These are phyloP conservation scores for Cnemophilus loriae DNA, from an alignment of 2,113 vertebrate species.

Conservation along the genomic window DNA sequence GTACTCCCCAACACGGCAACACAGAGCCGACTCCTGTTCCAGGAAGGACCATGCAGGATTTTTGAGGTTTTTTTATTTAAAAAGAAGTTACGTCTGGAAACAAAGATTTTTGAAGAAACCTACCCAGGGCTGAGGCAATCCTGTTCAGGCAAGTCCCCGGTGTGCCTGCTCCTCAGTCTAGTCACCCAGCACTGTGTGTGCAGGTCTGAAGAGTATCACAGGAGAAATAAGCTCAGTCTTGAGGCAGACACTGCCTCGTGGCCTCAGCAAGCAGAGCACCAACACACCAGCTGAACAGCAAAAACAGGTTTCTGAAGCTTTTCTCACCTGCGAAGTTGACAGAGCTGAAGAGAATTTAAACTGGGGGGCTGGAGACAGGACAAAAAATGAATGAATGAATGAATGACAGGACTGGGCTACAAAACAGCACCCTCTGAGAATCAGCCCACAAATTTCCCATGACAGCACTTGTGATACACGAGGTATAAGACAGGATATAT, in stretches of 20 bases:
- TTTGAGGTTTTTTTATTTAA: neutral
- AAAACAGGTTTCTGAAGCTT: neutral
- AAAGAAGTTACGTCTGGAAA: neutral
- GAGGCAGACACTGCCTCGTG: rapidly evolving
- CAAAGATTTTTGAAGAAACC: neutral
- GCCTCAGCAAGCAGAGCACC: neutral
- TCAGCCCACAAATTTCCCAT: neutral
- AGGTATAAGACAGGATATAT: neutral
- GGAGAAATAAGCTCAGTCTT: neutral
- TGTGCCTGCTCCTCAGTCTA: rapidly evolving
- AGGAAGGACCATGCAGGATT: rapidly evolving
- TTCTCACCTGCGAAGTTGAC: neutral
- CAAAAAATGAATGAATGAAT: neutral
- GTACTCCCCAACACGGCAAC: neutral
- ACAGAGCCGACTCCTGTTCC: neutral
- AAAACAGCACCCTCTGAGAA: neutral
- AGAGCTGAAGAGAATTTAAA: neutral
- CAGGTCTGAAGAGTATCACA: neutral
- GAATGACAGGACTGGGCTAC: neutral
- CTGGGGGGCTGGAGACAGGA: neutral
- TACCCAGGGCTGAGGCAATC: neutral
- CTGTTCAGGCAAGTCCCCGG: neutral
- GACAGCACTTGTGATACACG: neutral
- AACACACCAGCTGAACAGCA: neutral
- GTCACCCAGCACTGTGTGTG: neutral